phyloP scores from a whole-genome alignment of 1,140 invertebrate species.

The Ditylenchus dipsaci region DNA sequence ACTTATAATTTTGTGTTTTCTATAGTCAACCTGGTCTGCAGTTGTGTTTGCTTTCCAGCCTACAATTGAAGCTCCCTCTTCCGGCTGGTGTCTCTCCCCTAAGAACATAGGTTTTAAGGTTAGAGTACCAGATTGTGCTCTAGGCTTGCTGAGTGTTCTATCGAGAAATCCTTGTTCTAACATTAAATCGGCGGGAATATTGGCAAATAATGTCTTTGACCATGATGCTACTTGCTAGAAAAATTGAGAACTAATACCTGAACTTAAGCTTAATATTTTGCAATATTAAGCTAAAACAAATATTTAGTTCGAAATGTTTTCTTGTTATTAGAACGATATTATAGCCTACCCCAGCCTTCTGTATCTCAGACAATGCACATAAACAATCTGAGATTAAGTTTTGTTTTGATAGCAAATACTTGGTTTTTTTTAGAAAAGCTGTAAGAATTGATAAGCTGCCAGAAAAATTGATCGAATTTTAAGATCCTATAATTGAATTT shows the following conservation, averaged over 20 bases:
- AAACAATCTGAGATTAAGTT: no score
- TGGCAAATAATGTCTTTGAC: neutral
- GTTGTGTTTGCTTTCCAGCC: neutral
- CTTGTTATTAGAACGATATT: no score
- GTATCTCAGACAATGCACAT: no score
- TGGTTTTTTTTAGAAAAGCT: no score
- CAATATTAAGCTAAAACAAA: no score
- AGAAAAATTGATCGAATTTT: no score
- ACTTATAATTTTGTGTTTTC: slow-evolving; percentile 4
- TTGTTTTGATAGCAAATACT: no score
- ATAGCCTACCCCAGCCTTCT: no score
- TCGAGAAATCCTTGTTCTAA: neutral
- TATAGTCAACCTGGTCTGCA: neutral
- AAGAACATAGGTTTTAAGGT: neutral
- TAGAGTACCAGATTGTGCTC: neutral
- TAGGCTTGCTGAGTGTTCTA: neutral
- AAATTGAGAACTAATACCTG: no score
- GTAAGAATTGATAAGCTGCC: no score
- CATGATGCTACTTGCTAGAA: slow-evolving; percentile 2
- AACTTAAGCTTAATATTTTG: no score
- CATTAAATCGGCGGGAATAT: neutral
- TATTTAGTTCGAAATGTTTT: neutral
- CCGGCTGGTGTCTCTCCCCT: neutral
- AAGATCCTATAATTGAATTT: no score
- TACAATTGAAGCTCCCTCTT: neutral